Evolutionary conservation across 2,888 invertebrate genomes (phyloP).

Genomic region (Gortyna flavago): DNA sequence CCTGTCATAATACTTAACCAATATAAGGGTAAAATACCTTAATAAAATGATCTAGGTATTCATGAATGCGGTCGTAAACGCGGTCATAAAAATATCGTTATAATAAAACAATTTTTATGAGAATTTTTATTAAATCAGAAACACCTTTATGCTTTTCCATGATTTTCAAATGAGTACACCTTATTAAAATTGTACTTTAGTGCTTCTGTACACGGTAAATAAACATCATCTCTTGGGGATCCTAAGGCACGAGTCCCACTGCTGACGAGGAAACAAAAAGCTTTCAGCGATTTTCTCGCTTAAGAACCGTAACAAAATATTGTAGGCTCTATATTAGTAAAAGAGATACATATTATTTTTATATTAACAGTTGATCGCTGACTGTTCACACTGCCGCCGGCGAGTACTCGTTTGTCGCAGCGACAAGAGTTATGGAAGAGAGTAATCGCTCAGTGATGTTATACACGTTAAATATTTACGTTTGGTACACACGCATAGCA

Average conservation of each 20-base stretch:
- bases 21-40: conserved; percentile 7
- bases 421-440: background rate
- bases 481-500: background rate
- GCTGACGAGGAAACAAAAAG: too few relatives aligned
- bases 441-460: background rate
- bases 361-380: background rate
- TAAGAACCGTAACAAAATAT: background rate
- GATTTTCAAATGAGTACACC: background rate
- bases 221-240: background rate
- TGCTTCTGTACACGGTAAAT: too few relatives aligned
- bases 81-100: conserved; percentile 39
- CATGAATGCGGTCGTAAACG: conserved; percentile 45
- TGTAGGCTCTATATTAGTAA: background rate
- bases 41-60: conserved; percentile 38
- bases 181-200: background rate
- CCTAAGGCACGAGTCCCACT: too few relatives aligned
- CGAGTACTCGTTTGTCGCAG: background rate
- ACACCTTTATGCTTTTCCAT: conserved; percentile 17
- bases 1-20: background rate
- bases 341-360: too few relatives aligned
- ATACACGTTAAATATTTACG: too few relatives aligned
- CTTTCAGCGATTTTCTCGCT: background rate
- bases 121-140: conserved; percentile 49
- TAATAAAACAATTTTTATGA: conserved; percentile 56
- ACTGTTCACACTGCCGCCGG: too few relatives aligned